Percentiles rank a stretch among this genome's conserved stretches.
phyloP scores from a whole-genome alignment of 2,888 invertebrate genomes.

The Drosophila merina region DNA sequence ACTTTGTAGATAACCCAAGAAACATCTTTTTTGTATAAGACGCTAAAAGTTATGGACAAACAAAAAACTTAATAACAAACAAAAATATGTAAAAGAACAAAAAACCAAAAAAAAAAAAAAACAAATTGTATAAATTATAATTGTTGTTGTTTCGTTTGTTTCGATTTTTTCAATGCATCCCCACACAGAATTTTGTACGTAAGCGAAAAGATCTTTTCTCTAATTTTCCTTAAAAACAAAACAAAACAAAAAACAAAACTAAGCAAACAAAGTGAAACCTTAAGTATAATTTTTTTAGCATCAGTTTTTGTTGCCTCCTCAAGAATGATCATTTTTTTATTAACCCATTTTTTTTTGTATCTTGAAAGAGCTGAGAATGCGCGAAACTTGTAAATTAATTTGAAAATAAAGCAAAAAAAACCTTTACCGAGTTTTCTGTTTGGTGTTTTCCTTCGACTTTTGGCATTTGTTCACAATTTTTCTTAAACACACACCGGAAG shows the following conservation, averaged over 20 bases:
- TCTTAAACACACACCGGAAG: background rate
- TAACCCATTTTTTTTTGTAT: constrained; percentile 18
- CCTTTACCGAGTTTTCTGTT: constrained; percentile 23
- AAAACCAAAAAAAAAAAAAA: background rate
- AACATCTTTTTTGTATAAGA: constrained; percentile 10
- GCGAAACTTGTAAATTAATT: constrained; percentile 46
- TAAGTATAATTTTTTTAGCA: background rate
- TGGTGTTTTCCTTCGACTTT: constrained; percentile 29
- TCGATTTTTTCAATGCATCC: constrained; percentile 22
- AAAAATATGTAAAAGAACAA: background rate
- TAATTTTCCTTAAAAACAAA: background rate
- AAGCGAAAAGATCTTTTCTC: constrained; percentile 4
- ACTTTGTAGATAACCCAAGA: constrained; percentile 26
- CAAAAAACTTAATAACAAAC: background rate
- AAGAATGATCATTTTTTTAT: constrained; percentile 9
- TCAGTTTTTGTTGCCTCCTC: constrained; percentile 15
- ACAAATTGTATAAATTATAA: constrained; percentile 16
- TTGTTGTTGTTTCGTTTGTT: constrained; percentile 31
- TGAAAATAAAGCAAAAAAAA: constrained; percentile 48
- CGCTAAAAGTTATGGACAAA: constrained; percentile 9
- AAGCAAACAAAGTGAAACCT: too few relatives aligned
- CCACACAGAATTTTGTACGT: constrained; percentile 16
- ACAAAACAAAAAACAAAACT: too few relatives aligned
- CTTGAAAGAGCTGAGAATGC: constrained; percentile 39
- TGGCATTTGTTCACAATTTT: background rate